These are phyloP conservation scores for Stomorhina lunata DNA, from an alignment of 2,888 invertebrate species.

Conservation along the genomic window DNA sequence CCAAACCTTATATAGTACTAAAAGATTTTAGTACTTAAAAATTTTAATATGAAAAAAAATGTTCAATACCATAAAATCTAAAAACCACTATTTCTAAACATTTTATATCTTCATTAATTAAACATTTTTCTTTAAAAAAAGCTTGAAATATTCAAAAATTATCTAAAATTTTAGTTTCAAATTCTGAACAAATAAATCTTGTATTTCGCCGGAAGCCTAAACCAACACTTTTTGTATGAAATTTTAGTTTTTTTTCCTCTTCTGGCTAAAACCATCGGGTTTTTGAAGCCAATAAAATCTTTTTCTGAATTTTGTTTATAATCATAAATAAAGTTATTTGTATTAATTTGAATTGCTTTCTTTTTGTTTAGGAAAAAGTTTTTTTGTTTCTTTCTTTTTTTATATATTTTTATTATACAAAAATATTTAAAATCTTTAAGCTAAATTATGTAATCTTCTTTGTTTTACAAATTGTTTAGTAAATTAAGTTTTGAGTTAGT, in stretches of 20 bases:
- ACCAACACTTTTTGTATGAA: not conserved
- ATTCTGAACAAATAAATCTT: conserved; percentile 14
- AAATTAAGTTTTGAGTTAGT: not conserved
- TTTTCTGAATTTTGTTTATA: too few species aligned
- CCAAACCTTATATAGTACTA: too few species aligned
- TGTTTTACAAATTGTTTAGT: not conserved
- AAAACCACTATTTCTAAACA: too few species aligned
- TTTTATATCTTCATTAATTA: conserved; percentile 51
- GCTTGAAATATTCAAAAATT: conserved; percentile 12
- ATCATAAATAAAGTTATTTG: not conserved
- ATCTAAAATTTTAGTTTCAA: conserved; percentile 16
- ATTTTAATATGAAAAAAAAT: too few species aligned
- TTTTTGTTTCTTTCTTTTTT: not conserved
- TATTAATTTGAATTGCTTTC: not conserved
- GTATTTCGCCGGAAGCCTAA: not conserved
- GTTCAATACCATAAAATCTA: too few species aligned
- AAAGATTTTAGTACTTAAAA: too few species aligned
- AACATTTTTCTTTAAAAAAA: conserved; percentile 32
- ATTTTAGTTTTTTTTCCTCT: conserved; percentile 5
- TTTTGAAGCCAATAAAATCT: too few species aligned
- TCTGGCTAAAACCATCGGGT: too few species aligned
- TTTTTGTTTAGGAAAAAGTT: not conserved
- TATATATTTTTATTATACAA: too few species aligned
- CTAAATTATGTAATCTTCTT: not conserved
- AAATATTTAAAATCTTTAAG: too few species aligned